Percentiles rank a stretch among this genome's conserved stretches.
Evolutionary conservation across 2,113 vertebrate species (phyloP).

Genomic region (Oryzias melastigma): DNA sequence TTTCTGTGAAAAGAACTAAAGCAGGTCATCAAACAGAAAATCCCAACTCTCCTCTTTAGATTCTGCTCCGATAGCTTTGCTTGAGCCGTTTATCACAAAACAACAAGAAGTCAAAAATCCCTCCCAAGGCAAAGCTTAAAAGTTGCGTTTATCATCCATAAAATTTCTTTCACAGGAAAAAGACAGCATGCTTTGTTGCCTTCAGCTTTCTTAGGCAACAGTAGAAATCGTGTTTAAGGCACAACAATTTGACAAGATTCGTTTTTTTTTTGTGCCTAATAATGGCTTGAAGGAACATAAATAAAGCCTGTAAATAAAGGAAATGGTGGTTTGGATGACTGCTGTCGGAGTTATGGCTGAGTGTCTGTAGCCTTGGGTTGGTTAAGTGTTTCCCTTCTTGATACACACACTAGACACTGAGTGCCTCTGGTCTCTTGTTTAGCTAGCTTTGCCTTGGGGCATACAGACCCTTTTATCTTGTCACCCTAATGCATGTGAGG

Average conservation of each 20-base stretch:
- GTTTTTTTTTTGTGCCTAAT: conserved; percentile 22
- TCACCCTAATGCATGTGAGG: conserved; percentile 57
- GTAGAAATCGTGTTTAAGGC: conserved; percentile 42
- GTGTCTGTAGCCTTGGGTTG: conserved; percentile 29
- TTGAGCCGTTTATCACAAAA: conserved; percentile 23
- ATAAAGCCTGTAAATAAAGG: conserved; percentile 47
- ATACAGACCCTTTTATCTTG: conserved; percentile 72
- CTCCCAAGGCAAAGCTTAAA: conserved; percentile 45
- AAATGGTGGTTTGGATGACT: conserved; percentile 29
- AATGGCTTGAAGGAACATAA: conserved; percentile 22
- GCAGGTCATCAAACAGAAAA: conserved; percentile 20
- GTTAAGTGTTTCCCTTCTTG: conserved; percentile 51
- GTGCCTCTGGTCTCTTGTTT: conserved; percentile 64
- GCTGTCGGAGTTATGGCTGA: conserved; percentile 25
- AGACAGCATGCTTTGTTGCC: conserved; percentile 27
- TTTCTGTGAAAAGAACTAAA: background rate
- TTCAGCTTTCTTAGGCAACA: conserved; percentile 49
- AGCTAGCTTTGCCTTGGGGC: conserved; percentile 63
- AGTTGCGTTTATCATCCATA: conserved; percentile 56
- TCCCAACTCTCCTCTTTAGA: background rate
- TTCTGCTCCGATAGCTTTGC: conserved; percentile 13
- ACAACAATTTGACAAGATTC: conserved; percentile 7
- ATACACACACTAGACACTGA: conserved; percentile 31
- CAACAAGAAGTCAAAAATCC: conserved; percentile 26
- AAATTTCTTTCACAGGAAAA: conserved; percentile 34